Conservation (phyloP, 2,113 vertebrate species). For the Nansenia antarctica region DNA sequence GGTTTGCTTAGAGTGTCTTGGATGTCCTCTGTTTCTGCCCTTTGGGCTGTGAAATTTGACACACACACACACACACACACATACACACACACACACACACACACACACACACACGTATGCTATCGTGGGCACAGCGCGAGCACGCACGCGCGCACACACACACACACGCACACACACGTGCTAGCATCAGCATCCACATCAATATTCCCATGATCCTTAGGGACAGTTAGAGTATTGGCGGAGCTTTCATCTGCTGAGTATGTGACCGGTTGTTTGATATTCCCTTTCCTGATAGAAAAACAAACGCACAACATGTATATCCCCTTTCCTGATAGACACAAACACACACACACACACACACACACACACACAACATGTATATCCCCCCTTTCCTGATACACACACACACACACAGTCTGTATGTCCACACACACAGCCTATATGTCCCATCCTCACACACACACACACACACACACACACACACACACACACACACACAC, state of each 20-base stretch:
- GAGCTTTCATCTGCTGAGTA: conserved; percentile 69
- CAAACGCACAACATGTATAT: neutral
- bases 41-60: conserved; percentile 45
- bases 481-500: too few species aligned
- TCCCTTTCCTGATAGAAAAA: conserved; percentile 23
- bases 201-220: conserved; percentile 64
- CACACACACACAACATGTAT: conserved; percentile 1
- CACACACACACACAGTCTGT: neutral
- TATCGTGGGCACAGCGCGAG: too few species aligned
- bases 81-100: conserved; percentile 8
- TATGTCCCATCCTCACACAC: too few species aligned
- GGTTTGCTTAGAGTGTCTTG: conserved; percentile 43
- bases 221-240: conserved; percentile 60
- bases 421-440: neutral
- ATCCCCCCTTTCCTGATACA: neutral
- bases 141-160: conserved; percentile 28
- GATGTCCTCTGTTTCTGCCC: conserved; percentile 24
- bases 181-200: conserved; percentile 50
- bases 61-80: conserved; percentile 23
- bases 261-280: conserved; percentile 55
- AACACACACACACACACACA: conserved; percentile 17
- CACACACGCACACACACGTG: too few species aligned
- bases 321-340: neutral
- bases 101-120: conserved; percentile 25
- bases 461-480: too few species aligned